Base-by-base conservation (phyloP, 2,113 vertebrate genomes). In the Serinus canaria region DNA sequence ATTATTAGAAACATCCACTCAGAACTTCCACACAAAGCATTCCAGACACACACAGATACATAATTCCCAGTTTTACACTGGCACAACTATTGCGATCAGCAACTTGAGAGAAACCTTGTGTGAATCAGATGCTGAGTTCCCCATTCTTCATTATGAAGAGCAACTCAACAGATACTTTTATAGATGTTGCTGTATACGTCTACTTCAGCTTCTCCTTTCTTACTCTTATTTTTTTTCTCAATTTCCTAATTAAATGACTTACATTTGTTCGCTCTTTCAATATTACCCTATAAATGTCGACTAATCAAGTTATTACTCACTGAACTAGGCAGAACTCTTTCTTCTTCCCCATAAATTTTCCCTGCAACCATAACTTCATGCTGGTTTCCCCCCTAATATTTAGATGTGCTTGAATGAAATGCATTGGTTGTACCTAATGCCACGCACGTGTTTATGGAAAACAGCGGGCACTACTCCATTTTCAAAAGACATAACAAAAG, bases 371-470 rank as follows among this genome's bases (percentile, higher is more conserved):
- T 41, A 93, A 70, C 39, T 88, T 47, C 64, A 74, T 86, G 60
- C 64, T 81, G 49, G 28, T 56, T 93, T 83, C 66, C 47, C 60
- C 55, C 58, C 25, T 90, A 89, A 47, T 88, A 89, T 86, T 95
- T 88, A 95, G 68, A 90, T 72, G 44, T 59, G 68, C 70, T 81
- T 43, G 31, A 92, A 92, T 35, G 50, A 95, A 96, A 92, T 67
- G 24, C 1, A 0, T 60, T 91, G 85, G 50, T 83, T 93, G 17
- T 90, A 89, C 62, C 58, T 92, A 87, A 92, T 73, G 62, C 63
- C 92, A 64, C 1, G 35, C 90, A 95, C 3, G 31, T 92, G 79
- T 87, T 94, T 95, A 94, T 17, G 52, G 56, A 90, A 83, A 56
- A 63, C 31, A 85, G 60, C 0, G 0, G 66, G 85, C 11, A 1